Conservation (phyloP, 2,797 vertebrate species). For the Spheniscus humboldti region DNA sequence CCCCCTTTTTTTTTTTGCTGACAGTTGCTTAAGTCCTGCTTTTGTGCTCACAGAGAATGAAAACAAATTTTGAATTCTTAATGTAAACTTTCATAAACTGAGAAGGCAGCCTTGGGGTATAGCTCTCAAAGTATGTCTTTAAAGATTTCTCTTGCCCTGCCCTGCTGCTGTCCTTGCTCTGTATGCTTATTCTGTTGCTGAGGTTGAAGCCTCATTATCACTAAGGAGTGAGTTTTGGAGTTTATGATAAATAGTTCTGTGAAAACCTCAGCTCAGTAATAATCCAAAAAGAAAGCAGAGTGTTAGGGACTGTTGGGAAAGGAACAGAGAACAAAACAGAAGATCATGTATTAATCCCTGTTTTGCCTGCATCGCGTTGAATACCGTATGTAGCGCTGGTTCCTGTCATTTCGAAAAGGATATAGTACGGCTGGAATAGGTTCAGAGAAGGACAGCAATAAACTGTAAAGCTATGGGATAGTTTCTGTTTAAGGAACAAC, state of each 20-base stretch:
- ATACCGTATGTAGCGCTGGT: accelerated
- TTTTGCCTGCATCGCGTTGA: neutral
- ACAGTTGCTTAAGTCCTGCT: neutral
- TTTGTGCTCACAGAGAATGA: neutral
- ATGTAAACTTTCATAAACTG: neutral
- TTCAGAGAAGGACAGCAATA: neutral
- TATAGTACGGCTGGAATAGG: neutral
- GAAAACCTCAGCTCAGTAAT: neutral
- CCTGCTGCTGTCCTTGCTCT: neutral
- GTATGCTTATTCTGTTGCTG: neutral
- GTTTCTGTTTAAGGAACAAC: neutral
- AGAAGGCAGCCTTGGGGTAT: neutral
- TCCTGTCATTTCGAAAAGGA: neutral
- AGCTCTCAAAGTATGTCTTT: neutral
- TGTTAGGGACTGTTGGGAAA: neutral
- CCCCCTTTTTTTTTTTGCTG: neutral
- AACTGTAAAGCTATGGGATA: neutral
- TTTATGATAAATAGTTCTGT: neutral
- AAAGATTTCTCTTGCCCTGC: neutral
- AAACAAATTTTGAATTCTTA: neutral
- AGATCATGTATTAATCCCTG: neutral
- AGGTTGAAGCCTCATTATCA: neutral
- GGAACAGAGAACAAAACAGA: neutral
- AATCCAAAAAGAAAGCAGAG: neutral
- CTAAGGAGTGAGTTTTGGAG: neutral